Base-by-base conservation (phyloP, 2,113 vertebrate genomes). In the Numida meleagris region DNA sequence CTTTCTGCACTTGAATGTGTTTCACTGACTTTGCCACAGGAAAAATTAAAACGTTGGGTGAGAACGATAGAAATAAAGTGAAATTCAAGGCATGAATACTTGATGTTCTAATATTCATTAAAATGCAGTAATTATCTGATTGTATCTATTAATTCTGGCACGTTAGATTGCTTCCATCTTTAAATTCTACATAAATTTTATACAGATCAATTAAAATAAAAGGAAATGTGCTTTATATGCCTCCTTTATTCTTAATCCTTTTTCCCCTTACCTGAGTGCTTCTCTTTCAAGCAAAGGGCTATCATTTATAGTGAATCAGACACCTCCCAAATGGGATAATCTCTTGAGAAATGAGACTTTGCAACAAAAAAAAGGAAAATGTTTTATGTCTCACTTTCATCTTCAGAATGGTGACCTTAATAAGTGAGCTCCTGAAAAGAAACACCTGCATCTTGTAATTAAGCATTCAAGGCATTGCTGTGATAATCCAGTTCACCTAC, bases 401-500 rank as follows among this genome's bases (percentile, higher is more conserved):
- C 96, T 96, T 76, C 68, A 31, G 87, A 91, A 93, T 82, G 90
- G 45, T 21, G 42, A 82, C 86, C 92, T 95, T 95, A 78, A 83
- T 95, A 95, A 94, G 86, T 55, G 95, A 91, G 93, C 88, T 93
- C 91, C 95, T 73, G 53, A 89, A 96, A 95, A 96, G 75, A 57
- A 92, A 77, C 91, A 97, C 89, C 95, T 97, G 94, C 93, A 96
- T 72, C 79, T 89, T 33, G 70, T 92, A 97, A 97, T 96, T 79
- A 95, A 82, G 48, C 18, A 93, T 97, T 93, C 29, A 57, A 45
- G 55, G 51, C 55, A 62, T 21, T 27, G 8, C 48, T 79, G 43
- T 42, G 75, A 74, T 78, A 71, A 88, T 34, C 74, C 76, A 93
- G 68, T 51, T 86, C 71, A 62, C 46, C 80, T 46, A 3, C 3